phyloP scores from a whole-genome alignment of 1,140 invertebrate species.

The Achroia grisella region DNA sequence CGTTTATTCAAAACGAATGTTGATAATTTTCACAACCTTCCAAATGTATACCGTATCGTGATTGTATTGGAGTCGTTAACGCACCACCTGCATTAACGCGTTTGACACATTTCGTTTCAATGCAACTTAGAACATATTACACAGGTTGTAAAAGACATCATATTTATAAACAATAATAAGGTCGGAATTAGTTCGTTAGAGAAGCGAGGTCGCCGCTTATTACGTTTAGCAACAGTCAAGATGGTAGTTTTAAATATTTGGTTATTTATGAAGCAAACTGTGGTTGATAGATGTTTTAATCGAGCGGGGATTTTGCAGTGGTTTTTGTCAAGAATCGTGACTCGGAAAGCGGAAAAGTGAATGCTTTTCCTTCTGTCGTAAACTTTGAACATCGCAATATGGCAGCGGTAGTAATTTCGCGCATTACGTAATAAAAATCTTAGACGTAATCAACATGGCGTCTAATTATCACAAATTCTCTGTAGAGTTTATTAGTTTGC shows the following conservation, averaged over 20 bases:
- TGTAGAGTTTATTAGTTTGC: not conserved
- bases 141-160: conserved; percentile 23
- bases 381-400: no score
- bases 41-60: conserved; percentile 52
- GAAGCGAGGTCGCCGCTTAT: conserved; percentile 12
- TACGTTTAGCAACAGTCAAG: conserved; percentile 53
- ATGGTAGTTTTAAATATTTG: conserved; percentile 48
- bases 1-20: conserved; percentile 50
- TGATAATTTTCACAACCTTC: conserved; percentile 43
- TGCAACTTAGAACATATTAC: conserved; percentile 18
- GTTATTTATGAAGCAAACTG: conserved; percentile 52
- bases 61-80: conserved; percentile 47
- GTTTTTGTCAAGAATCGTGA: conserved; percentile 30
- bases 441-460: no score
- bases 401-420: no score
- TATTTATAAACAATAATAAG: conserved; percentile 21
- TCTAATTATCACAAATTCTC: conserved; percentile 18
- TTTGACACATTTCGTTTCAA: conserved; percentile 45
- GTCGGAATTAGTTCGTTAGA: conserved; percentile 17
- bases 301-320: conserved; percentile 40
- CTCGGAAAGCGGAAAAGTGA: not conserved
- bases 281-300: conserved; percentile 56
- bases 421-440: no score
- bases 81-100: conserved; percentile 33
- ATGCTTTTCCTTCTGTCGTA: no score